Percentiles rank a stretch among this genome's conserved stretches.
phyloP scores from a whole-genome alignment of 1,140 invertebrate genomes.

The Zaprionus ghesquierei region DNA sequence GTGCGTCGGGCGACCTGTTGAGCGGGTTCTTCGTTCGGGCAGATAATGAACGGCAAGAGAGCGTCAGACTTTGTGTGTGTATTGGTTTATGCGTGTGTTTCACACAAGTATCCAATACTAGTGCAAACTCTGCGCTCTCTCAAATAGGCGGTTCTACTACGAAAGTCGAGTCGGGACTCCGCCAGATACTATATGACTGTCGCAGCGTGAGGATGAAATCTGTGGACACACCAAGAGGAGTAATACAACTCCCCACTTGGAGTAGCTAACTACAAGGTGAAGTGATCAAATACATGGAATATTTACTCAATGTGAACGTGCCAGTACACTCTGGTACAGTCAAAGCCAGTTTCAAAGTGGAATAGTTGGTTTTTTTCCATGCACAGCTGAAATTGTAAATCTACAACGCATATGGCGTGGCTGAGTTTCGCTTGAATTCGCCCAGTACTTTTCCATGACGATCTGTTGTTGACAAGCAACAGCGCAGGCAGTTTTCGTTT shows the following conservation, averaged over 20 bases:
- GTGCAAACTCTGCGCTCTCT: neutral
- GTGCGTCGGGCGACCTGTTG: neutral
- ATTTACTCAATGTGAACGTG: neutral
- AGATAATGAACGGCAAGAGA: constrained; percentile 9
- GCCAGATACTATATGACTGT: constrained; percentile 2
- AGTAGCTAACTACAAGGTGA: neutral
- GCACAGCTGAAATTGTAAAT: neutral
- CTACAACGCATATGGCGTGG: constrained; percentile 14
- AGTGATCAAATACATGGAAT: neutral
- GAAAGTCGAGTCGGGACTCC: neutral
- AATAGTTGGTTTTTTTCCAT: constrained; percentile 8
- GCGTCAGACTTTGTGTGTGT: constrained; percentile 18
- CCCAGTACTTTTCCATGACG: constrained; percentile 35
- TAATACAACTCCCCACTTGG: neutral
- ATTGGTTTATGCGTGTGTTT: constrained; percentile 14
- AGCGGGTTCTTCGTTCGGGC: too few species aligned
- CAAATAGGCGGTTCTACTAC: neutral
- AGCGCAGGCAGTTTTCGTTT: constrained; percentile 4
- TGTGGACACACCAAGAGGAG: neutral
- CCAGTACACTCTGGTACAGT: neutral
- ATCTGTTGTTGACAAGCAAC: constrained; percentile 29
- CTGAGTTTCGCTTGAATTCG: constrained; percentile 1
- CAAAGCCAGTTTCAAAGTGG: neutral
- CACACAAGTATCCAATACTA: constrained; percentile 25
- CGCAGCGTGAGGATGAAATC: neutral